Percentiles rank a stretch among this genome's conserved stretches.
These are phyloP conservation scores for Chinchilla lanigera DNA, from an alignment of 2,113 vertebrate species.

Conservation along the genomic window DNA sequence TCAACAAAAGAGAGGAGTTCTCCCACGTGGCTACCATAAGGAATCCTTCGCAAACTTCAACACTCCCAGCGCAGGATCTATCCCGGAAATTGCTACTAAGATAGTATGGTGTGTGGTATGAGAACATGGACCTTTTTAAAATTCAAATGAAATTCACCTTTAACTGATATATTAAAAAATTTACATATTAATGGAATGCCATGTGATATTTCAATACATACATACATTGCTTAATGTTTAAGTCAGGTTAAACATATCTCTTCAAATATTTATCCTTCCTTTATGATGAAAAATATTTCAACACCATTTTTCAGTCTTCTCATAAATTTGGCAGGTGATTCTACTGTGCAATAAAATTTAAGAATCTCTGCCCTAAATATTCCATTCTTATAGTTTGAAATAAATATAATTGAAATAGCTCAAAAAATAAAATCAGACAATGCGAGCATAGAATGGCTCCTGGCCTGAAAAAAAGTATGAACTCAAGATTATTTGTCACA, in stretches of 20 bases:
- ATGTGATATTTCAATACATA: neutral
- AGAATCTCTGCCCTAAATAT: neutral
- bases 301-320: neutral
- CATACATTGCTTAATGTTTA: neutral
- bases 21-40: neutral
- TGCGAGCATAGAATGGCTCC: neutral
- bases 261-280: neutral
- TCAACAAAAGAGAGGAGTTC: neutral
- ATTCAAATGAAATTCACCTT: neutral
- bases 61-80: neutral
- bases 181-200: neutral
- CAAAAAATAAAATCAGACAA: neutral
- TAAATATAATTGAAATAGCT: neutral
- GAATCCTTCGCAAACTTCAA: neutral
- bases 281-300: neutral
- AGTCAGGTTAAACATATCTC: neutral
- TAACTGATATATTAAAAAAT: neutral
- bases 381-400: neutral
- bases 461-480: neutral
- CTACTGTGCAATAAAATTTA: neutral
- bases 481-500: neutral
- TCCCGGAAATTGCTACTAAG: neutral
- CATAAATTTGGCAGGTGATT: neutral
- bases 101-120: fast-evolving
- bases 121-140: neutral